A percentile compares a stretch with the other conserved stretches of the same genome.
phyloP scores from a whole-genome alignment of 2,113 vertebrate genomes.

The Pterocles burchelli region DNA sequence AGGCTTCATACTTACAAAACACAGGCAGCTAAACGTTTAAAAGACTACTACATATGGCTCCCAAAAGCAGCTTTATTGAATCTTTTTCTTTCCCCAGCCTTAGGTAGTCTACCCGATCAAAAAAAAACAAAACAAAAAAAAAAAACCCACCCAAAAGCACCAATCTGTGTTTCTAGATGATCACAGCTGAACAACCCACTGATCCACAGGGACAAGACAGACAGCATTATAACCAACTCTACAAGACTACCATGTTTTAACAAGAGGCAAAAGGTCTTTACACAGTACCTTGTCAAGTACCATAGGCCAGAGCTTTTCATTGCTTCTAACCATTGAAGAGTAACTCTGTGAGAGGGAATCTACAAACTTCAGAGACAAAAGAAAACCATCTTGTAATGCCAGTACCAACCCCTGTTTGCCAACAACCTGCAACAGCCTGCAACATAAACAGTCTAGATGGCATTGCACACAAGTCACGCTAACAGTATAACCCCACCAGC shows the following conservation, averaged over 20 bases:
- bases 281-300: background rate
- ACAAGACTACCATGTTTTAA: background rate
- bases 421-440: background rate
- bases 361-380: background rate
- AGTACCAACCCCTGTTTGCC: background rate
- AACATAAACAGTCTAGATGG: background rate
- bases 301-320: background rate
- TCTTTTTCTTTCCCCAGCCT: background rate
- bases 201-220: background rate
- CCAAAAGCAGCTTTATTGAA: background rate
- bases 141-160: too few relatives aligned
- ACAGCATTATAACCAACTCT: fast-evolving
- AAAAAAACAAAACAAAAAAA: background rate
- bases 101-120: background rate
- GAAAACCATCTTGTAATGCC: background rate
- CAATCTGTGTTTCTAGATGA: background rate
- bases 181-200: background rate
- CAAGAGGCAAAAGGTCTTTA: background rate
- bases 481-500: background rate
- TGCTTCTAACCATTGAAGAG: background rate
- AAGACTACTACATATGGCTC: background rate
- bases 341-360: background rate
- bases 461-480: background rate
- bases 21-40: constrained; percentile 9
- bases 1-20: constrained; percentile 46